These are phyloP conservation scores for Monoplex corrugatus DNA, from an alignment of 2,888 invertebrate species.

Conservation along the genomic window DNA sequence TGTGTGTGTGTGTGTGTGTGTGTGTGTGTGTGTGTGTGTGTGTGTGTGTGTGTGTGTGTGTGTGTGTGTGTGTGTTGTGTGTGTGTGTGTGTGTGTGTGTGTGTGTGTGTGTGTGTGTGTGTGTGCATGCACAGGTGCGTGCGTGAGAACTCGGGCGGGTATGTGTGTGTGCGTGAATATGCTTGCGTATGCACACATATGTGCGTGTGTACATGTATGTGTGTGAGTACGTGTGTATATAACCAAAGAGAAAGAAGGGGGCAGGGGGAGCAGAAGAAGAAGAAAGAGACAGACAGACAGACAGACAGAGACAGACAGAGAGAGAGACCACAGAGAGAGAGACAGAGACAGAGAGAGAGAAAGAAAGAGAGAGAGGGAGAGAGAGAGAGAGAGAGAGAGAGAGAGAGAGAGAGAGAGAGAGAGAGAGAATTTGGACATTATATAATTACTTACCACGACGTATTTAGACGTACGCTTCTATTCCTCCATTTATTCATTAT, in stretches of 20 bases:
- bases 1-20: no score
- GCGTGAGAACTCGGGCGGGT: no score
- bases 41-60: no score
- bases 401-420: background rate
- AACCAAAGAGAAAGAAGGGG: background rate
- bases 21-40: no score
- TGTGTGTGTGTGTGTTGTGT: background rate
- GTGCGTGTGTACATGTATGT: no score
- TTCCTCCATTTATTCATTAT: no score
- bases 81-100: background rate
- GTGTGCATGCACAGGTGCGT: background rate
- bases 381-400: constrained; percentile 8
- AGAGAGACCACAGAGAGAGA: background rate
- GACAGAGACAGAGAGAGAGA: background rate
- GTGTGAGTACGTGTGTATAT: background rate
- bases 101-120: background rate
- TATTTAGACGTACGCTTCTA: no score
- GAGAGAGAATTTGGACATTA: no score
- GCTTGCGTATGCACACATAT: no score
- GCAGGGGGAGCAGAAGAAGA: background rate
- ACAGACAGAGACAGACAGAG: background rate
- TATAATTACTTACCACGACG: no score
- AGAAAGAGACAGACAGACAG: background rate
- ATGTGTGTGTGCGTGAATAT: no score
- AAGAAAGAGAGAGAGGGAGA: background rate